Evolutionary conservation across 2,113 vertebrate genomes (phyloP).

Genomic region (Aythya baeri): DNA sequence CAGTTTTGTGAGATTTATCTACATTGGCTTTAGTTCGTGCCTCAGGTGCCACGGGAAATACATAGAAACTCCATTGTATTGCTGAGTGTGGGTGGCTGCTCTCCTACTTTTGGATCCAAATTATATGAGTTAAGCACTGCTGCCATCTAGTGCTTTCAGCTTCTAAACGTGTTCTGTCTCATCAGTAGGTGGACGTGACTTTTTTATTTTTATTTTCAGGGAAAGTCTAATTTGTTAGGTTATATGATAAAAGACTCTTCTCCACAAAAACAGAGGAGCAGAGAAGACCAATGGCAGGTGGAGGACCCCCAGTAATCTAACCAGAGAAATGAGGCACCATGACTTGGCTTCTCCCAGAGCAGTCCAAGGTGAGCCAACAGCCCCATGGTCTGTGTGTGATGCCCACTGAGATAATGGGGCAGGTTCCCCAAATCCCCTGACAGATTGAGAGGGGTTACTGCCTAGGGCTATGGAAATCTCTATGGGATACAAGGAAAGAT

Average conservation of each 20-base stretch:
- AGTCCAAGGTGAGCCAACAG: no score
- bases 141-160: background rate
- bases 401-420: background rate
- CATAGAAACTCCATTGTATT: background rate
- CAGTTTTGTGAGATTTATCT: background rate
- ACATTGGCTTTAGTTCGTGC: background rate
- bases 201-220: background rate
- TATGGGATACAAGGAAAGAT: background rate
- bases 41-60: background rate
- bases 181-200: background rate
- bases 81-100: background rate
- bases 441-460: background rate
- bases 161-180: background rate
- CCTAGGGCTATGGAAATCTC: background rate
- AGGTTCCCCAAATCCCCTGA: background rate
- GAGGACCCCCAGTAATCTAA: no score
- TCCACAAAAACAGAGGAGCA: no score
- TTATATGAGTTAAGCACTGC: background rate
- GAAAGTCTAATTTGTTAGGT: no score
- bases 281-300: no score
- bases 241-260: no score
- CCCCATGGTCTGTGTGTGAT: background rate
- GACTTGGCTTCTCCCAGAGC: no score
- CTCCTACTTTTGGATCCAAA: background rate
- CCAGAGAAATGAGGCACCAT: no score